A percentile compares a stretch with the other conserved stretches of the same genome.
Evolutionary conservation across 2,888 invertebrate genomes (phyloP).

Genomic region (Oscheius myriophilus): DNA sequence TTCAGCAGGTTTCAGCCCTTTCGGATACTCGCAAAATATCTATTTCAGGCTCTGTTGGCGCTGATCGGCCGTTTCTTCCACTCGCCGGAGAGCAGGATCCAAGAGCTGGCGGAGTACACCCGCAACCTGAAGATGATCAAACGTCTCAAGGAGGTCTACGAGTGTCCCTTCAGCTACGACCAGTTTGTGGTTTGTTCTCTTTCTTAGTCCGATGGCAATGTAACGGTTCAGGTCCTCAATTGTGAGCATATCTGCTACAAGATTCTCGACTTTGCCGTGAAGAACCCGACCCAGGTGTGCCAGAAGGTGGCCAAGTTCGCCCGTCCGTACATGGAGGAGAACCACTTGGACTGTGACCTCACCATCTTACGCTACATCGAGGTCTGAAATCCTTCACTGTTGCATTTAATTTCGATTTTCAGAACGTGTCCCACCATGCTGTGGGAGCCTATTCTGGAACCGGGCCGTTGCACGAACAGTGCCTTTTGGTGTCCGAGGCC

Average conservation of each 20-base stretch:
- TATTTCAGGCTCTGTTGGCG: slow-evolving; percentile 17
- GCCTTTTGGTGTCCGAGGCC: slow-evolving; percentile 50
- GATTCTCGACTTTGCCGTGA: slow-evolving; percentile 42
- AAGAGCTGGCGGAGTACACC: slow-evolving; percentile 15
- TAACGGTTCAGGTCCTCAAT: slow-evolving; percentile 17
- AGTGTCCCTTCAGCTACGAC: slow-evolving; percentile 38
- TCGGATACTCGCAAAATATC: neutral
- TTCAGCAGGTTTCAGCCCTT: slow-evolving; percentile 19
- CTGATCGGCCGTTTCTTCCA: slow-evolving; percentile 2
- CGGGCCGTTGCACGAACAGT: slow-evolving; percentile 55
- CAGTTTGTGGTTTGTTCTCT: slow-evolving; percentile 12
- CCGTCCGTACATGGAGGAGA: slow-evolving; percentile 56
- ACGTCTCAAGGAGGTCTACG: slow-evolving; percentile 38
- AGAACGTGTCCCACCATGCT: slow-evolving; percentile 23
- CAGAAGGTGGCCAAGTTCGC: slow-evolving; percentile 53
- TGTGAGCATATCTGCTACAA: slow-evolving; percentile 49
- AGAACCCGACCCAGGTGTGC: slow-evolving; percentile 39
- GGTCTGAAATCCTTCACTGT: slow-evolving; percentile 22
- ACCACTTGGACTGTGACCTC: slow-evolving; percentile 50
- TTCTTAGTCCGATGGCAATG: neutral
- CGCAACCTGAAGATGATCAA: slow-evolving; percentile 38
- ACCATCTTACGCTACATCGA: slow-evolving; percentile 56
- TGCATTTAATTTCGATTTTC: neutral
- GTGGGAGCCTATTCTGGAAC: slow-evolving; percentile 8
- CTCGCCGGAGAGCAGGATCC: neutral